These are phyloP conservation scores for Herpailurus yagouaroundi DNA, from an alignment of 2,113 vertebrate genomes.

Conservation along the genomic window DNA sequence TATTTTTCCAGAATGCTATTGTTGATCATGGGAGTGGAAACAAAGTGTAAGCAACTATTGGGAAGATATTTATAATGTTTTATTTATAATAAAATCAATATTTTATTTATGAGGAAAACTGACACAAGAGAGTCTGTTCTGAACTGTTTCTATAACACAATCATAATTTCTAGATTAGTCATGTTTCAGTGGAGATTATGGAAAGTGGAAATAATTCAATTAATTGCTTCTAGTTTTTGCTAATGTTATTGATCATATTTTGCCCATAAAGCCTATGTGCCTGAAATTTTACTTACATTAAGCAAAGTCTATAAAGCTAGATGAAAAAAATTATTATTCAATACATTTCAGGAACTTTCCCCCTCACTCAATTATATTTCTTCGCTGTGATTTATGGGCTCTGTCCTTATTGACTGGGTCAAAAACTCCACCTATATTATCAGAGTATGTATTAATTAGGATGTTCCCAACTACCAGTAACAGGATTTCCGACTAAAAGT, in stretches of 20 bases:
- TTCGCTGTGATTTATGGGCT: not conserved
- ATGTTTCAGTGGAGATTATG: slow-evolving; percentile 11
- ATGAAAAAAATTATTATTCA: slow-evolving; percentile 2
- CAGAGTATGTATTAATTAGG: not conserved
- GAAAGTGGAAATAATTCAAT: not conserved
- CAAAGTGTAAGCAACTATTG: slow-evolving; percentile 71
- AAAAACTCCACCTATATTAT: not conserved
- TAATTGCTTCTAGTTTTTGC: slow-evolving; percentile 44
- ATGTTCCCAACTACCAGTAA: not conserved
- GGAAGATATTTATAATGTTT: slow-evolving; percentile 51
- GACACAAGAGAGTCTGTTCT: slow-evolving; percentile 18
- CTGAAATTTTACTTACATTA: slow-evolving; percentile 42
- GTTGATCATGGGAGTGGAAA: slow-evolving; percentile 74
- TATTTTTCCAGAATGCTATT: slow-evolving; percentile 18
- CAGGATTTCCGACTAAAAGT: not conserved
- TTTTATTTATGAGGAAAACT: slow-evolving; percentile 77
- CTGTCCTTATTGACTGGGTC: not conserved
- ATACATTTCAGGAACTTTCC: not conserved
- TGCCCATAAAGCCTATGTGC: not conserved
- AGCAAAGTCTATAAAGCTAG: slow-evolving; percentile 17
- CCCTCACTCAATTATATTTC: not conserved
- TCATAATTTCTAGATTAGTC: slow-evolving; percentile 43
- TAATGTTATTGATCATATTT: slow-evolving; percentile 32
- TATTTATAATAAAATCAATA: slow-evolving; percentile 24
- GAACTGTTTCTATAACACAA: slow-evolving; percentile 24